A percentile compares a stretch with the other conserved stretches of the same genome.
Conservation (phyloP, 2,113 vertebrate species). For the Orientallactaga bullata region DNA sequence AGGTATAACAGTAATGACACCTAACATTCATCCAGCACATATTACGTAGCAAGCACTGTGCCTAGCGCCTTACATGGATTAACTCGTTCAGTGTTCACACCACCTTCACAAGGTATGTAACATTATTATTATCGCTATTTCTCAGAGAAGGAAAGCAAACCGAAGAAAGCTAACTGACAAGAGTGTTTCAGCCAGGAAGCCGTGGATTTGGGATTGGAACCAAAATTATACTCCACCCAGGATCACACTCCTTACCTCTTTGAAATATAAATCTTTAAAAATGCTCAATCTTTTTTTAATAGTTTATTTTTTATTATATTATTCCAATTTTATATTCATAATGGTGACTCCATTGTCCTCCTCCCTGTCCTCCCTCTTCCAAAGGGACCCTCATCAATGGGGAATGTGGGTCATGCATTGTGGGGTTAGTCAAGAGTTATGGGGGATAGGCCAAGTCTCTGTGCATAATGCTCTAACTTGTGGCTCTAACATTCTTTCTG, state of each 20-base stretch:
- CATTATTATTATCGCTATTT: background rate
- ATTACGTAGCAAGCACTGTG: background rate
- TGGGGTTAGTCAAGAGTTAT: too few species aligned
- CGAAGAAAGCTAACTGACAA: background rate
- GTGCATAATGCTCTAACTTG: too few species aligned
- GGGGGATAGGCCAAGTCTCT: too few species aligned
- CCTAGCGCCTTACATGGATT: background rate
- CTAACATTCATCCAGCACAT: conserved; percentile 46
- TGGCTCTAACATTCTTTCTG: too few species aligned
- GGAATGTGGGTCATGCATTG: too few species aligned
- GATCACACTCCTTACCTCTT: background rate
- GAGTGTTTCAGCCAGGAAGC: background rate
- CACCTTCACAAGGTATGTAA: background rate
- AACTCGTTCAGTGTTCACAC: background rate
- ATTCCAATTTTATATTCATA: too few species aligned
- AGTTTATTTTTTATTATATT: too few species aligned
- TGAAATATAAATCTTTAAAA: background rate
- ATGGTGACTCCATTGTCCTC: too few species aligned
- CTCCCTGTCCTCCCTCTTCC: too few species aligned
- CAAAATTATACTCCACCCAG: background rate
- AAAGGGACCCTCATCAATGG: too few species aligned
- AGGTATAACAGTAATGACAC: background rate
- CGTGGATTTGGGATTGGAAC: background rate
- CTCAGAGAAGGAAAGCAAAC: background rate
- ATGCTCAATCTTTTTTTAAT: too few species aligned